Evolutionary conservation across 2,888 invertebrate genomes (phyloP), one percentile per base, ranked within the genome.

Genomic region (Harpalus rubripes): DNA sequence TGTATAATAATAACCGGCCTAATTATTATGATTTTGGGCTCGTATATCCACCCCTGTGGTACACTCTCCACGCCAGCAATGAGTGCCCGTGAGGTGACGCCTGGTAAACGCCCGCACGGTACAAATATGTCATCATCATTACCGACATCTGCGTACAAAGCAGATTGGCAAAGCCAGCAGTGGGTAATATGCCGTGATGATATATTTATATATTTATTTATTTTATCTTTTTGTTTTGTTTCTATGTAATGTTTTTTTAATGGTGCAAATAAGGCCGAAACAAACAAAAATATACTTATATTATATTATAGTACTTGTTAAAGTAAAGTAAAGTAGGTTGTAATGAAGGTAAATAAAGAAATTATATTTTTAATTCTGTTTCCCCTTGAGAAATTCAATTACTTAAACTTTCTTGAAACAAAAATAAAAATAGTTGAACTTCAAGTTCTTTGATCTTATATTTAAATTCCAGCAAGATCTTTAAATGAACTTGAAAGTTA

Each of bases 391-490:
- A 68, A 68, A 68, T 68, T 68, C 32, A 68, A 68, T 68, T 39
- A 39, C 12, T 32, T 26, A 1, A 58, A 58, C 58, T 59, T 59
- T 59, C 15, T 12, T 8, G 6, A 12, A 15, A 39, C 10, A 52
- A 12, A 15, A 39, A 39, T 39, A 68, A 68, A 63, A 68, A 39
- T 15, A 68, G 32, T 68, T 26, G 1, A 68, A 68, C 18, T 59
- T 16, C 59, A 1, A 39, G 68, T 68, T 39, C 68, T 68, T 68
- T 39, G 68, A 68, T 59, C 61, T 39, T 80, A 59, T 58, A 32
- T 61, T 80, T 80, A 80, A 61, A 16, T 80, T 80, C 59, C 12
- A 1, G 12, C 12, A 61, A 32, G 59, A 39, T 61, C 59, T 39
- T 63, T 63, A n/a, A 63, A 63, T 32, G 39, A 26, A 12, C 22